phyloP scores from a whole-genome alignment of 2,888 invertebrate genomes.

The Rhimphoctona megacephalus region DNA sequence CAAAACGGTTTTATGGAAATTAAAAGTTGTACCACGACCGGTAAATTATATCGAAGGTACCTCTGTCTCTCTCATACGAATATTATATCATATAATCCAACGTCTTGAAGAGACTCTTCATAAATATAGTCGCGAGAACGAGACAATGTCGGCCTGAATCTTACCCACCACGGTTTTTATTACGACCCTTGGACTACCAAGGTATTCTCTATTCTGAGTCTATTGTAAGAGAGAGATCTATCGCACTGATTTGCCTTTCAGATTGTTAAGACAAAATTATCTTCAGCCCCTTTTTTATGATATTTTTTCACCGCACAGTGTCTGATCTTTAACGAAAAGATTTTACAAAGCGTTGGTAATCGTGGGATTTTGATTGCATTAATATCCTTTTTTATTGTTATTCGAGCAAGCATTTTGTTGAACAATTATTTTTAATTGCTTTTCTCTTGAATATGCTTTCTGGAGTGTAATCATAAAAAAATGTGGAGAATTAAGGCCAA shows the following conservation, averaged over 20 bases:
- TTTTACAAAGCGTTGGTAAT: neutral
- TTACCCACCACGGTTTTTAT: constrained; percentile 32
- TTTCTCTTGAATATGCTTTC: neutral
- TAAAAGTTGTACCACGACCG: constrained; percentile 76
- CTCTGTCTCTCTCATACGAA: neutral
- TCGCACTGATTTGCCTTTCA: constrained; percentile 8
- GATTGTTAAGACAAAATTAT: neutral
- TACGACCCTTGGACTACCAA: neutral
- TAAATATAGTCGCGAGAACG: constrained; percentile 60
- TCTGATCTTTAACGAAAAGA: neutral
- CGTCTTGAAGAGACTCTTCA: constrained; percentile 62
- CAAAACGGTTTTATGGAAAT: constrained; percentile 80
- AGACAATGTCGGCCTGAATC: constrained; percentile 33
- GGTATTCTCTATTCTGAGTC: neutral
- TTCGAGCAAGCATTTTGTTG: neutral
- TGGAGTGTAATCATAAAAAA: neutral
- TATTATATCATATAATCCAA: constrained; percentile 61
- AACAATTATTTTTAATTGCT: constrained; percentile 5
- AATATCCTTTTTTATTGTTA: neutral
- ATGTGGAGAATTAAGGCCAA: neutral
- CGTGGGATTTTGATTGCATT: neutral
- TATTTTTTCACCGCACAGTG: neutral
- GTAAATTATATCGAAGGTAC: constrained; percentile 74
- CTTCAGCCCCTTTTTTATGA: neutral
- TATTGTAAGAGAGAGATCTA: neutral